Percentiles rank a stretch among this genome's conserved stretches.
Evolutionary conservation across 2,797 vertebrate genomes (phyloP).

Genomic region (Pseudochirops corinnae): DNA sequence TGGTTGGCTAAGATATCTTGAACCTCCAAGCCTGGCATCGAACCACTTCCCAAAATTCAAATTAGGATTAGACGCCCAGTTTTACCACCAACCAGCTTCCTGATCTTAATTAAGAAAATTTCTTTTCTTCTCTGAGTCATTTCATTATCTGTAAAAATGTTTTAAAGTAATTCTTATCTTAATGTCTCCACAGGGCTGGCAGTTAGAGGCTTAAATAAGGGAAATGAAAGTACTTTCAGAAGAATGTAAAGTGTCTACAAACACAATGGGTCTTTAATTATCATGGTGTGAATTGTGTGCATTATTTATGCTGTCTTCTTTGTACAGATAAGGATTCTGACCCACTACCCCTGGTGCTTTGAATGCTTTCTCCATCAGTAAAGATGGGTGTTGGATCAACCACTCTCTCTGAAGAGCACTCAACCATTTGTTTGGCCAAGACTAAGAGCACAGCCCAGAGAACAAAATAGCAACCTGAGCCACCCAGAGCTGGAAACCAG

Average conservation of each 20-base stretch:
- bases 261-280: background rate
- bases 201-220: background rate
- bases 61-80: background rate
- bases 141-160: conserved; percentile 6
- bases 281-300: background rate
- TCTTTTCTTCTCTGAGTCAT: background rate
- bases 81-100: background rate
- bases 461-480: background rate
- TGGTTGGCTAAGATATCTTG: background rate
- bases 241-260: background rate
- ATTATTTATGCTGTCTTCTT: background rate
- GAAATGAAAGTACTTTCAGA: background rate
- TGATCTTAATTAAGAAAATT: conserved; percentile 43
- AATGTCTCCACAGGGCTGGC: background rate
- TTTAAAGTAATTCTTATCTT: background rate
- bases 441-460: background rate
- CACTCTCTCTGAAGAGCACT: background rate
- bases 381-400: background rate
- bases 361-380: background rate
- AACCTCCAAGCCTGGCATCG: background rate
- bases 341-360: background rate
- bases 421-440: background rate
- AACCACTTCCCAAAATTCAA: background rate
- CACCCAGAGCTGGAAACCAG: background rate
- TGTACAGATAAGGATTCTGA: background rate